These are phyloP conservation scores for Stichopus chloronotus DNA, from an alignment of 35 echinoderm and acorn worm species.

Conservation along the genomic window DNA sequence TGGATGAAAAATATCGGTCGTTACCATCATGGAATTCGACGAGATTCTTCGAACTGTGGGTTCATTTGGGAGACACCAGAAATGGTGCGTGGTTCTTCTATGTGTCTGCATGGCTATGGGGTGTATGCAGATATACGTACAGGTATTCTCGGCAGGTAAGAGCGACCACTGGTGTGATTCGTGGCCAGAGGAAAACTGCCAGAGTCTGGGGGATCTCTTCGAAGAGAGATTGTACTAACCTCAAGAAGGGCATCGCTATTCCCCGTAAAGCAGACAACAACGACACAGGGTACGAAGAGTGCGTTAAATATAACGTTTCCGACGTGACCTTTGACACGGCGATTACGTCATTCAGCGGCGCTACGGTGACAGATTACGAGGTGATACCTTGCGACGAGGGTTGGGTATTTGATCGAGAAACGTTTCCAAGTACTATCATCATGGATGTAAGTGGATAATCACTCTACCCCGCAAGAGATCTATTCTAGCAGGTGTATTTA, in stretches of 20 bases:
- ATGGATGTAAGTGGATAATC: background rate
- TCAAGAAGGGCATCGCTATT: background rate
- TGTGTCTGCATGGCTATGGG: background rate
- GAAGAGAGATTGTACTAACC: background rate
- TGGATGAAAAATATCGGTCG: too few species aligned
- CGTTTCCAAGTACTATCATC: conserved; percentile 14
- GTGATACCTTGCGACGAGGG: background rate
- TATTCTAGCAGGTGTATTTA: too few species aligned
- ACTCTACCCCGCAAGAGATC: too few species aligned
- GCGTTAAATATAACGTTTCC: background rate
- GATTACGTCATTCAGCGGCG: background rate
- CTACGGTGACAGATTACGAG: background rate
- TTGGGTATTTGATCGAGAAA: background rate
- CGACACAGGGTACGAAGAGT: background rate
- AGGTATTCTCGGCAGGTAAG: background rate
- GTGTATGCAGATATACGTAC: background rate
- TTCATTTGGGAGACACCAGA: background rate
- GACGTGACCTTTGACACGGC: background rate
- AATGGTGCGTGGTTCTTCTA: background rate
- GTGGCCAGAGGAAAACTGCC: background rate
- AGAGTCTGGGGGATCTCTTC: background rate
- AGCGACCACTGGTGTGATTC: background rate
- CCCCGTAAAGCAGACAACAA: background rate
- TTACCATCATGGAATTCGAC: background rate
- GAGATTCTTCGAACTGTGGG: background rate